Percentiles rank a stretch among this genome's conserved stretches.
phyloP scores from a whole-genome alignment of 2,888 invertebrate genomes.

The Aphidius colemani region DNA sequence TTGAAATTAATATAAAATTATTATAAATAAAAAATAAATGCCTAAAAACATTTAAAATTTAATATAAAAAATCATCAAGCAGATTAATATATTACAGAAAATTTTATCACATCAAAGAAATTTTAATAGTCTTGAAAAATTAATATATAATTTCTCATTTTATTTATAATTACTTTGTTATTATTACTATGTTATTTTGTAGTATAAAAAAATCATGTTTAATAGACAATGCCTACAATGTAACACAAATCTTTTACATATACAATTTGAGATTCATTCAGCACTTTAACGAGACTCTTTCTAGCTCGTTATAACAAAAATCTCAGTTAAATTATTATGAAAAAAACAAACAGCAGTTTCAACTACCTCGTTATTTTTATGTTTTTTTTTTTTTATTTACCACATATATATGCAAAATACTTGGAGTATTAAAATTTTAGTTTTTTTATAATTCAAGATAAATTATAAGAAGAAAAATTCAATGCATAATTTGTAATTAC shows the following conservation, averaged over 20 bases:
- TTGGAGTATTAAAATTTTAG: too few relatives aligned
- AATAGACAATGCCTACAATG: slow-evolving; percentile 7
- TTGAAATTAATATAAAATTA: too few relatives aligned
- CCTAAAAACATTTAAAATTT: too few relatives aligned
- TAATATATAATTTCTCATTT: background rate
- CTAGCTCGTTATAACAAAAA: slow-evolving; percentile 14
- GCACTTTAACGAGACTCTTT: slow-evolving; percentile 17
- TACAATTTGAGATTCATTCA: slow-evolving; percentile 19
- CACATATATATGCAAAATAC: too few relatives aligned
- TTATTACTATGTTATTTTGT: slow-evolving; percentile 7
- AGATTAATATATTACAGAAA: too few relatives aligned
- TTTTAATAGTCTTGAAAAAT: background rate
- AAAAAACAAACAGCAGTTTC: slow-evolving; percentile 23
- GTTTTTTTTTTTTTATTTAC: background rate
- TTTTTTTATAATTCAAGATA: too few relatives aligned
- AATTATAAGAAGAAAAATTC: too few relatives aligned
- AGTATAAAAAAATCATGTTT: background rate
- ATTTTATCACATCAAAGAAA: background rate
- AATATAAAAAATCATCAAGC: too few relatives aligned
- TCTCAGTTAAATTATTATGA: slow-evolving; percentile 1
- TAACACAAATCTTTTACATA: slow-evolving; percentile 7
- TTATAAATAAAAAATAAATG: too few relatives aligned
- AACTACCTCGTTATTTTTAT: slow-evolving; percentile 22
- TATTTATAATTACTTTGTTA: background rate
- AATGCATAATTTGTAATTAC: too few relatives aligned